phyloP scores from a whole-genome alignment of 2,113 vertebrate species.

The Acanthisitta chloris region DNA sequence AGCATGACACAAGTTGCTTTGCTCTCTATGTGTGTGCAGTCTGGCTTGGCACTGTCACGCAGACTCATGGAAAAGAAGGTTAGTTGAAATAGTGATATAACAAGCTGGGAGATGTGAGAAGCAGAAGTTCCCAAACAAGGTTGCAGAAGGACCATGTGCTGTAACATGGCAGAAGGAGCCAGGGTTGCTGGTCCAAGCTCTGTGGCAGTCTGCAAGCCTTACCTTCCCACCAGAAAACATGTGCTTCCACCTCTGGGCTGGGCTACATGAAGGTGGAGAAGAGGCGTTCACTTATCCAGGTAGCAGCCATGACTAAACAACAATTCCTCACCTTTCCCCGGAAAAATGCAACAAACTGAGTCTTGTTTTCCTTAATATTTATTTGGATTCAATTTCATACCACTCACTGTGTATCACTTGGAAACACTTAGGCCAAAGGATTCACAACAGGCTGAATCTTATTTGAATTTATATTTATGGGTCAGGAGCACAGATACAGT shows the following conservation, averaged over 20 bases:
- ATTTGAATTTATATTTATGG: not conserved
- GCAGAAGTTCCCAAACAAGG: not conserved
- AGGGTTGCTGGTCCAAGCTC: rapidly evolving
- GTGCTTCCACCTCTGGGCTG: not conserved
- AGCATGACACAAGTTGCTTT: not conserved
- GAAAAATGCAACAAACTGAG: not conserved
- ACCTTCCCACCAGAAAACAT: rapidly evolving
- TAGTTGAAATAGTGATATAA: not conserved
- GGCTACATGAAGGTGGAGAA: not conserved
- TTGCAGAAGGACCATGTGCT: not conserved
- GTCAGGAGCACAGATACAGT: not conserved
- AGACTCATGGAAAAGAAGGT: not conserved
- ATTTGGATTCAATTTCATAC: not conserved
- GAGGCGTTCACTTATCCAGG: not conserved
- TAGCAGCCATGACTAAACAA: not conserved
- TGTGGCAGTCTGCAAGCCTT: not conserved
- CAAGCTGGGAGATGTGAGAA: not conserved
- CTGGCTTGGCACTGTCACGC: not conserved
- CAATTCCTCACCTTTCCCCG: not conserved
- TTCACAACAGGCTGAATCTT: not conserved
- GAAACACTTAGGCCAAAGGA: not conserved
- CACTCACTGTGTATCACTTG: not conserved
- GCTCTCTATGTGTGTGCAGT: not conserved
- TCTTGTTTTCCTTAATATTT: not conserved
- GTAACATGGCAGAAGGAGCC: not conserved